Evolutionary conservation across 1,140 invertebrate species (phyloP), one percentile per base, ranked within the genome.

Genomic region (Phymorhynchus buccinoides): DNA sequence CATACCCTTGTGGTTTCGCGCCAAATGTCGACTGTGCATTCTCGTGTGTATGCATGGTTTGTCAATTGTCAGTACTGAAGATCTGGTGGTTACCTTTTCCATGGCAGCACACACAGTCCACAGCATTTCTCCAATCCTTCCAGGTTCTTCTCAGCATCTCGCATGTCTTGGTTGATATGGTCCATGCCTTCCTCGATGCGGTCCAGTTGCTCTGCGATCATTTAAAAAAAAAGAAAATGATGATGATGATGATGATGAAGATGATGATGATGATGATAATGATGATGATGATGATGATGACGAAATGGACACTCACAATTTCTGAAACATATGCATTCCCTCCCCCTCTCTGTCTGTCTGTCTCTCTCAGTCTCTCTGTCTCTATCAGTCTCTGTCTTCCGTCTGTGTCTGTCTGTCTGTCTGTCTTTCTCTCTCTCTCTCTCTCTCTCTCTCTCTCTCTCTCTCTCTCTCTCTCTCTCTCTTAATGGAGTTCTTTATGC

Each of bases 81-180:
- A n/a, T n/a, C n/a, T n/a, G n/a, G n/a, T n/a, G n/a, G n/a, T n/a
- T n/a, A 98, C 97, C 98, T 99, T 94, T 98, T 98, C 95, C 98
- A 99, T 7, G 98, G 98, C 88, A 99, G 95, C 84, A 99, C 97
- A 94, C 98, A 99, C 79, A 99, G 95, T 66, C 98, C 98, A 94
- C 98, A 99, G 94, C 99, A 99, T 94, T 99, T 99, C 94, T 99
- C 98, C 97, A 99, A 98, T 85, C 98, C 99, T 78, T 98, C 99
- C 85, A 99, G 95, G 95, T 99, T 99, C 93, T 99, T 99, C 94
- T 99, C 99, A 14, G 99, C 99, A 94, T 99, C 98, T 90, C 96
- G 96, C 98, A 99, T 99, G 93, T 99, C 99, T 73, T 97, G 96
- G 94, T 99, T 99, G 94, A 99, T 99, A 92, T 99, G 97, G 94